These are phyloP conservation scores for Thalassoma bifasciatum DNA, from an alignment of 2,113 vertebrate species.

Conservation along the genomic window DNA sequence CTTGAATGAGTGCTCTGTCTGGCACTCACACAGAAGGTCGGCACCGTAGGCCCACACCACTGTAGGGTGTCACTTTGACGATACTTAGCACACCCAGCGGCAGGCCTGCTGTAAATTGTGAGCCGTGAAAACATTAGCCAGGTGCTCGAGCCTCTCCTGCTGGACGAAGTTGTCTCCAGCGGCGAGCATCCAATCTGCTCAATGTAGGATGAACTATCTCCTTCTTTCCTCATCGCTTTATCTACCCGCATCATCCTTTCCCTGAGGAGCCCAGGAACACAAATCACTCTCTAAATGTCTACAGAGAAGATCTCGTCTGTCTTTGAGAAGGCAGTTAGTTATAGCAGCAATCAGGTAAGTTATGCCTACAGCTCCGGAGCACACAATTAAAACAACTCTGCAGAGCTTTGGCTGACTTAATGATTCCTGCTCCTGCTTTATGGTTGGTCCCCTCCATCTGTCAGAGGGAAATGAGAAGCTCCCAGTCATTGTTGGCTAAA, in stretches of 20 bases:
- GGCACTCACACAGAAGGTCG: conserved; percentile 67
- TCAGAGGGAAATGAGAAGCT: conserved; percentile 71
- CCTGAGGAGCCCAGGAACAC: conserved; percentile 56
- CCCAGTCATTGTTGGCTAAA: conserved; percentile 69
- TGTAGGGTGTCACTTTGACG: conserved; percentile 66
- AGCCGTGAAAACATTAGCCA: conserved; percentile 79
- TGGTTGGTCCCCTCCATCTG: conserved; percentile 75
- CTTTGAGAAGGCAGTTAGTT: conserved; percentile 67
- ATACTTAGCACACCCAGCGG: conserved; percentile 46
- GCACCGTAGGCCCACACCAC: conserved; percentile 46
- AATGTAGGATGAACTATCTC: conserved; percentile 33
- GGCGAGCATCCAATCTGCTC: conserved; percentile 65
- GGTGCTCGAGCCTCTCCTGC: conserved; percentile 74
- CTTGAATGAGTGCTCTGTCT: conserved; percentile 71
- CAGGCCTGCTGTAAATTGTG: conserved; percentile 71
- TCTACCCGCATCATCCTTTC: conserved; percentile 38
- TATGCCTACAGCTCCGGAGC: conserved; percentile 56
- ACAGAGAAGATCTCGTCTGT: conserved; percentile 59
- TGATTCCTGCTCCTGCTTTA: conserved; percentile 75
- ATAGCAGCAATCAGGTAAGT: conserved; percentile 71
- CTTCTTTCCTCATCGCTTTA: conserved; percentile 25
- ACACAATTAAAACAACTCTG: conserved; percentile 75
- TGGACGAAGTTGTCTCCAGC: conserved; percentile 60
- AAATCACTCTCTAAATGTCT: conserved; percentile 71
- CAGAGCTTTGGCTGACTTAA: conserved; percentile 74